Evolutionary conservation across 2,113 vertebrate genomes (phyloP), one percentile per base, ranked within the genome.

Genomic region (Rhineura floridana): DNA sequence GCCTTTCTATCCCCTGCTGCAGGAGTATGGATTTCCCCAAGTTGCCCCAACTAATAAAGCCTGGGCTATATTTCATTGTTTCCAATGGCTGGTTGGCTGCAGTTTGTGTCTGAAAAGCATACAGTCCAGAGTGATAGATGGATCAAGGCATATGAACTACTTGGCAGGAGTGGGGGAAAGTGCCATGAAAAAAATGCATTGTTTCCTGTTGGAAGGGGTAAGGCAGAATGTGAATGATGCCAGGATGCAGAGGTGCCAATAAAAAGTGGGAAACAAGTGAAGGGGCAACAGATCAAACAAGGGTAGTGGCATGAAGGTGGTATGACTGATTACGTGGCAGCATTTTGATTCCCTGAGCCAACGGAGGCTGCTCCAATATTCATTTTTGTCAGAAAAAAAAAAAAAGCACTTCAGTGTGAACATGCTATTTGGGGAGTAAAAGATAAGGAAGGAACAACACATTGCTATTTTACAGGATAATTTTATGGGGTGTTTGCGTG

Each of bases 401-500:
- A 30, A 73, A 87, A 88, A 88, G 78, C 46, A 46, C 69, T 85
- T 72, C 75, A 91, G 50, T 17, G 46, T 17, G 30, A 50, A 93
- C 89, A 25, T 89, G 76, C 84, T 92, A 87, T 87, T 84, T 30
- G 52, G 42, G 89, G 73, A 89, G 77, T 84, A 85, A 93, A 91
- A 82, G 84, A 90, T 87, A 36, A 89, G 77, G 77, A 88, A 84
- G 39, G 73, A 91, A 73, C 90, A 85, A 77, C 36, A 36, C 36
- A 65, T 25, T 12, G 13, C 83, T 86, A 30, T 70, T 86, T 81
- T 91, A 84, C 78, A 44, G 0, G 1, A 50, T 91, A 87, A 95
- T 95, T 95, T 93, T 89, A 88, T 65, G 59, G 59, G 79, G 73
- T 88, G 72, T 88, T 88, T 77, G 81, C 75, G 81, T 48, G 77